Evolutionary conservation across 2,113 vertebrate species (phyloP).

Genomic region (Thunnus maccoyii): DNA sequence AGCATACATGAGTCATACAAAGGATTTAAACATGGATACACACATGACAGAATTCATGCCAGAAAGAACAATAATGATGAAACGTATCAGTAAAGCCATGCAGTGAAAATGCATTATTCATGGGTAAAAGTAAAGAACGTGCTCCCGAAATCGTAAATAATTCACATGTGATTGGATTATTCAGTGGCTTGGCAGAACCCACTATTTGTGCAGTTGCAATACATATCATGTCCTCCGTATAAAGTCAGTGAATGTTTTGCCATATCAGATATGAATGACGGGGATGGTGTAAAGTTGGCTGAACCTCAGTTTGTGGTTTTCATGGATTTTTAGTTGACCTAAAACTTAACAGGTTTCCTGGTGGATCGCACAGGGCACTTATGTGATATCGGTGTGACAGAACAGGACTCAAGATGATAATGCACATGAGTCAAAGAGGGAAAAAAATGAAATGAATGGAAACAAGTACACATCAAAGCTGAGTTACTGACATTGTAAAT

Average conservation of each 20-base stretch:
- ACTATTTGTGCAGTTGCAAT: constrained; percentile 54
- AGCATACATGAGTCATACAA: constrained; percentile 61
- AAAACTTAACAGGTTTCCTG: neutral
- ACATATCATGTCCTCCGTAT: constrained; percentile 35
- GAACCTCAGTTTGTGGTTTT: neutral
- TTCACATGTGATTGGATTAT: constrained; percentile 79
- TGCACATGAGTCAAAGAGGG: too few species aligned
- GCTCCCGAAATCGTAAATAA: constrained; percentile 73
- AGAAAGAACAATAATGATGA: constrained; percentile 71
- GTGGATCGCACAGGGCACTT: neutral
- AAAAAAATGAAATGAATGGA: constrained; percentile 14
- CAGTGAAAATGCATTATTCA: constrained; percentile 76
- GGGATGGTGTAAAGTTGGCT: neutral
- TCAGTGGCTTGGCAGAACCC: constrained; percentile 66
- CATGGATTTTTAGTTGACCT: neutral
- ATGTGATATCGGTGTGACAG: neutral
- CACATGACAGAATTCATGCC: constrained; percentile 58
- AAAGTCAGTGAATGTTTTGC: constrained; percentile 16
- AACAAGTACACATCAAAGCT: neutral
- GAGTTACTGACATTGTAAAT: constrained; percentile 36
- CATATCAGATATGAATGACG: constrained; percentile 25
- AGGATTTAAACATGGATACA: constrained; percentile 60
- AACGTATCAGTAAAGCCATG: constrained; percentile 70
- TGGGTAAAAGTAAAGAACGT: constrained; percentile 73
- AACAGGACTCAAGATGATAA: neutral